Base-by-base conservation (phyloP, 2,797 vertebrate species). In the Chromis chromis region DNA sequence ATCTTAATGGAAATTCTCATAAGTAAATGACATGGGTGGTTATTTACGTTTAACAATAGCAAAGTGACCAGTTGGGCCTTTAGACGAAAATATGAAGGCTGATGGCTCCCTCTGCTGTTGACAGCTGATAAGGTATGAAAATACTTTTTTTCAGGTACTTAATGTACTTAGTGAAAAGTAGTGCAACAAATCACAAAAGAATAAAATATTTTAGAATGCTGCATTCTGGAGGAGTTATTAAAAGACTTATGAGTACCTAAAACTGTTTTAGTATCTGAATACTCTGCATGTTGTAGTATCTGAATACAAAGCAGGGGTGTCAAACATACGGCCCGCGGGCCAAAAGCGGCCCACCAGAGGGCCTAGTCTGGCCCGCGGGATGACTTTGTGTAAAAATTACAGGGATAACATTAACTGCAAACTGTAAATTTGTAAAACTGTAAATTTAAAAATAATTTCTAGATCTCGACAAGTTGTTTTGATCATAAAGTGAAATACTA, bases 71-170 rank as follows among this genome's bases (percentile, higher is more conserved):
- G 36, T 3, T 40, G 17, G 31, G 17, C 4, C 14, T 54, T n/a
- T 14, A 4, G 19, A 22, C 11, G n/a, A 22, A 49, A 53, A 52
- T 55, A 40, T 61, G 24, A 80, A 82, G 73, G 62, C 9, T 50
- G 24, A 52, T 66, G 55, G 81, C 89, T 54, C 91, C 89, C 84
- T 80, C 91, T 91, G 81, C 77, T 90, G 90, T 61, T 66, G 3
- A 61, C 3, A 54, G 24, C 5, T 28, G 31, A 73, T 14, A 68
- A 17, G 3, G 1, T 49, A 42, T 25, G 2, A 69, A 25, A 21
- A 21, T 19, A 31, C 2, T n/a, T 19, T 27, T 52, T 42, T 4
- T n/a, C 4, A 67, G 7, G 58, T 16, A 31, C 2, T 22, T 19
- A 6, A 21, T 17, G 13, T 16, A 48, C 17, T 44, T 48, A 11